A percentile compares a stretch with the other conserved stretches of the same genome.
Evolutionary conservation across 2,113 vertebrate species (phyloP).

Genomic region (Sphyrna mokarran): DNA sequence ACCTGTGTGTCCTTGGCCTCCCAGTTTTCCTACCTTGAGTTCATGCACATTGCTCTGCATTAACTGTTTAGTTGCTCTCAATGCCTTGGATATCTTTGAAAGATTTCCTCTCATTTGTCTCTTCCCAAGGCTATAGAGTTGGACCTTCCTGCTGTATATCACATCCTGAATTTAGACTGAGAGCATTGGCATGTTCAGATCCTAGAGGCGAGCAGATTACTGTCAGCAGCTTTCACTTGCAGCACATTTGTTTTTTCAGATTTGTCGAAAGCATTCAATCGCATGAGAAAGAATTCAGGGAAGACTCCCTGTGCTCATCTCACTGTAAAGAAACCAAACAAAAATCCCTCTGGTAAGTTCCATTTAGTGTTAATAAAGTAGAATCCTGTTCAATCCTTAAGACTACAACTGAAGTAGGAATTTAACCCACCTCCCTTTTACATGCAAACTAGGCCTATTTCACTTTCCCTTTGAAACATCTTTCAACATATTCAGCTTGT

Average conservation of each 20-base stretch:
- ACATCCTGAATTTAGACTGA: not conserved
- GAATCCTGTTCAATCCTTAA: not conserved
- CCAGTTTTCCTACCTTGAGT: not conserved
- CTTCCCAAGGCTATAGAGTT: too few species aligned
- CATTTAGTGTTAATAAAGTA: not conserved
- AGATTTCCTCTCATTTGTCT: not conserved
- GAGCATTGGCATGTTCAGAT: too few species aligned
- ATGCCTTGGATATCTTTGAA: not conserved
- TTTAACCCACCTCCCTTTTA: not conserved
- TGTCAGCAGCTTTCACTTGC: not conserved
- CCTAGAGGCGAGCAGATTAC: not conserved
- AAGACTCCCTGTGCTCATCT: constrained; percentile 61
- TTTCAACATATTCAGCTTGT: not conserved
- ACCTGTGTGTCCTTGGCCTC: not conserved
- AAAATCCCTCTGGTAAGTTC: constrained; percentile 60
- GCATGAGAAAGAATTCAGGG: not conserved
- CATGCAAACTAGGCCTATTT: not conserved
- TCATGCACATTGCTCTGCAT: not conserved
- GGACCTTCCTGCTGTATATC: too few species aligned
- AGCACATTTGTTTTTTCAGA: not conserved
- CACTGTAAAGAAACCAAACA: constrained; percentile 58
- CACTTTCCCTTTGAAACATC: not conserved
- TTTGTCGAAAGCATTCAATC: not conserved
- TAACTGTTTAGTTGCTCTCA: not conserved
- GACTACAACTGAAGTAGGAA: not conserved